phyloP scores from a whole-genome alignment of 2,113 vertebrate species.

The Pachypanchax playfairii region DNA sequence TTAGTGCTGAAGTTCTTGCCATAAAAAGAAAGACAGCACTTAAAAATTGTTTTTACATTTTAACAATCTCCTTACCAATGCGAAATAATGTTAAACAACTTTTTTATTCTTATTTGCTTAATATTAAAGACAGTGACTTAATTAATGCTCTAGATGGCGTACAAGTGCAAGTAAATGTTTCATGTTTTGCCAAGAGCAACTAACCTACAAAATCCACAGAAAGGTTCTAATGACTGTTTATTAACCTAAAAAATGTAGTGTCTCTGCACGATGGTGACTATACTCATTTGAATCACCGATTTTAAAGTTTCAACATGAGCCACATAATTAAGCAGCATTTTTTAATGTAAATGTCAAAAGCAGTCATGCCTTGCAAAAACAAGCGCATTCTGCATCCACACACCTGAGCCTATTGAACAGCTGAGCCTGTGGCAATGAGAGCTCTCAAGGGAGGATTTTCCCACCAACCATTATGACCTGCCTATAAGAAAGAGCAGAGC shows the following conservation, averaged over 20 bases:
- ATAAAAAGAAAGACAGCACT: too few species aligned
- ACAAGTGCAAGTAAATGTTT: conserved; percentile 57
- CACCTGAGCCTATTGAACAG: conserved; percentile 77
- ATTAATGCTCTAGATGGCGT: conserved; percentile 67
- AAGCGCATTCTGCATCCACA: conserved; percentile 42
- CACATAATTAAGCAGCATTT: conserved; percentile 3
- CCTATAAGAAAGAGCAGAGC: conserved; percentile 54
- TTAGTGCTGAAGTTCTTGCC: too few species aligned
- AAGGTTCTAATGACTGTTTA: conserved; percentile 51
- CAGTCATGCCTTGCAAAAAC: conserved; percentile 46
- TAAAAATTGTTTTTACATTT: too few species aligned
- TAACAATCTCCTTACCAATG: not conserved
- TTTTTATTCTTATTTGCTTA: not conserved
- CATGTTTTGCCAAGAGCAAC: conserved; percentile 53
- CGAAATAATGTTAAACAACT: not conserved
- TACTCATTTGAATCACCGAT: not conserved
- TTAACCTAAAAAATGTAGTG: conserved; percentile 17
- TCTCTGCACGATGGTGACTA: too few species aligned
- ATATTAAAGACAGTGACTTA: conserved; percentile 38
- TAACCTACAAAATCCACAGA: conserved; percentile 38
- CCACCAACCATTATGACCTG: conserved; percentile 79
- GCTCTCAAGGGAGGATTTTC: conserved; percentile 76
- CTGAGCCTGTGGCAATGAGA: conserved; percentile 74
- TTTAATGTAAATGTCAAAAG: conserved; percentile 37
- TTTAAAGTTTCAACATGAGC: conserved; percentile 11